Conservation (phyloP, 2,113 vertebrate genomes). For the Notiomystis cincta region DNA sequence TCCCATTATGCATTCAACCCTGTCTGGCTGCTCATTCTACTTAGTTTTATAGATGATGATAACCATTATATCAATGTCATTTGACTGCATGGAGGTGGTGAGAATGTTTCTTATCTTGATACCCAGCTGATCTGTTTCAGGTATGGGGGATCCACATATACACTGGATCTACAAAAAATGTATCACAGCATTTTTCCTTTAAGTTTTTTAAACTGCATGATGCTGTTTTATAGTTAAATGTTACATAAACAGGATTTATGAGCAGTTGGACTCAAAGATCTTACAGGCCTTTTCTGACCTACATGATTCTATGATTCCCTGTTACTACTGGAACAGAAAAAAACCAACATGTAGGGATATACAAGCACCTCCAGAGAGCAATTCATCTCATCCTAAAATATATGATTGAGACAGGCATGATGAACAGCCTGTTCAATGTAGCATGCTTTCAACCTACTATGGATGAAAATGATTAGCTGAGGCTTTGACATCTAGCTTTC, state of each 20-base stretch:
- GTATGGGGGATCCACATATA: neutral
- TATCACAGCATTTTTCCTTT: neutral
- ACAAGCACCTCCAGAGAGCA: neutral
- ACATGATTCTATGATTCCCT: neutral
- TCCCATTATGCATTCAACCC: neutral
- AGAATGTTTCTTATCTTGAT: neutral
- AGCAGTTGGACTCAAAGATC: neutral
- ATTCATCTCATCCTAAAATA: neutral
- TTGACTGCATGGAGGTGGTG: neutral
- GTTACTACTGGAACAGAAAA: neutral
- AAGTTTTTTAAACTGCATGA: neutral
- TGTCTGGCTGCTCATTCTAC: neutral
- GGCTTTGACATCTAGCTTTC: neutral
- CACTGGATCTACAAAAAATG: neutral
- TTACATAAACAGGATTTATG: neutral
- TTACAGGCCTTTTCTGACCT: neutral
- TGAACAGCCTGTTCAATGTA: neutral
- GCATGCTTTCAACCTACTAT: neutral
- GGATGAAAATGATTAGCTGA: neutral
- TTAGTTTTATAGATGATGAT: neutral
- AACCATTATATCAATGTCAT: neutral
- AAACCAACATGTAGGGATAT: neutral
- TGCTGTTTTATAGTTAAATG: neutral
- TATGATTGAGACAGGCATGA: neutral
- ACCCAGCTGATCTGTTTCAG: neutral